Base-by-base conservation (phyloP, 37 sponge, comb jelly and placozoan genomes). In the Spongilla lacustris region DNA sequence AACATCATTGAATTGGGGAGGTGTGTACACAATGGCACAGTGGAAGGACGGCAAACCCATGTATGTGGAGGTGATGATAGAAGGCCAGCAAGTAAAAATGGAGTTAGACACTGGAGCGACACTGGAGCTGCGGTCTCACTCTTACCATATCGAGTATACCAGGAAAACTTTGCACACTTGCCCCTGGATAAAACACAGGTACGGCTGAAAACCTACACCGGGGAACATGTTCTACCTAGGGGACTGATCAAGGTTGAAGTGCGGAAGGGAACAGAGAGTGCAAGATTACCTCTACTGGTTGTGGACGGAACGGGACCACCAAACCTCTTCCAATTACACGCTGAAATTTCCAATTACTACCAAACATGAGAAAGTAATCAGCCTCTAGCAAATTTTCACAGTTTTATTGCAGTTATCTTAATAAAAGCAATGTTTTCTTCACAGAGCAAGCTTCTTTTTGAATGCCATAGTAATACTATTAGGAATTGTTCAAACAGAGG, bases 101-200 rank as follows among this genome's bases (percentile, higher is more conserved):
- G 79, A 78, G 66, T 36, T 49, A 24, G 58, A 37, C 50, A 78
- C 79, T 24, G n/a, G n/a, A n/a, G n/a, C n/a, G n/a, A n/a, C n/a
- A n/a, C n/a, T n/a, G 79, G 79, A 24, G 58, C 79, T 35, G 58
- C 79, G n/a, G n/a, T 78, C 79, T 48, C 58, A 21, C 25, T 78
- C 21, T 25, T 78, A 49, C n/a, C 33, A n/a, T 24, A 78, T 46
- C 19, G 23, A 48, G 41, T 50, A 26, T 78, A 50, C 66, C 25
- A 37, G 21, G 24, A 78, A 25, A 23, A 24, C 19, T 23, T 46
- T 24, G 50, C 79, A 19, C n/a, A 78, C 66, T 78, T 49, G 23
- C 23, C 26, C n/a, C 79, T 78, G 24, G 23, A 27, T 29, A 33
- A 31, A 27, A 46, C 79, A 23, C 23, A 36, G 58, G 26, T 32